Evolutionary conservation across 2,113 vertebrate species (phyloP), one percentile per base, ranked within the genome.

Genomic region (Tringa solitaria): DNA sequence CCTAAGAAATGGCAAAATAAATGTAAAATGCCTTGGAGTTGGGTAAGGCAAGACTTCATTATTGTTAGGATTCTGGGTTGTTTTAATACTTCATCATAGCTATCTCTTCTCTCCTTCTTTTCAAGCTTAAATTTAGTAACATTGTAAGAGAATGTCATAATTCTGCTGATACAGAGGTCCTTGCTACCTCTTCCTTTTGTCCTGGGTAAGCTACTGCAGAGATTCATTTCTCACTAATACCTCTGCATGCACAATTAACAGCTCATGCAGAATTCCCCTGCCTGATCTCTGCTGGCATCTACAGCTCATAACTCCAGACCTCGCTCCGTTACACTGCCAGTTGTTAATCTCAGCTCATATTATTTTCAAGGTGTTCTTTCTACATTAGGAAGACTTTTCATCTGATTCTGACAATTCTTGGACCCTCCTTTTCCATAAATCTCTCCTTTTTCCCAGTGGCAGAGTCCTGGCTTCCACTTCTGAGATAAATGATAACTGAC

Each of bases 91-190:
- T 35, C 19, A 16, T 19, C 0, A 0, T 21, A 81, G 35, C 10
- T 92, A 27, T 30, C 22, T 63, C 74, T 69, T 56, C 18, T 63
- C 15, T 84, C 16, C 8, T 61, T 50, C 17, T 78, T 57, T 54
- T 23, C 6, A 3, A 56, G 56, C 16, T 63, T 93, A 88, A 70
- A 64, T 94, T 92, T 64, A 95, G 73, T 45, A 78, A 68, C n/a
- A 21, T 56, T 89, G 43, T 30, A 70, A 89, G 51, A 87, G 35
- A 74, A 86, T 0, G 0, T 46, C 35, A 45, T 74, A 30, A 72
- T 81, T 88, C 72, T 95, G 83, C 64, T 93, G 88, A 94, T 64
- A 53, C 69, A 84, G 73, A 84, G 56, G 69, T 87, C 65, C n/a
- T 92, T 75, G 21, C 74, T 79, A 30, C 46, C 32, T 67, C 9